These are phyloP conservation scores for Pseudomyrmex pallidus DNA, from an alignment of 1,140 invertebrate species.

Conservation along the genomic window DNA sequence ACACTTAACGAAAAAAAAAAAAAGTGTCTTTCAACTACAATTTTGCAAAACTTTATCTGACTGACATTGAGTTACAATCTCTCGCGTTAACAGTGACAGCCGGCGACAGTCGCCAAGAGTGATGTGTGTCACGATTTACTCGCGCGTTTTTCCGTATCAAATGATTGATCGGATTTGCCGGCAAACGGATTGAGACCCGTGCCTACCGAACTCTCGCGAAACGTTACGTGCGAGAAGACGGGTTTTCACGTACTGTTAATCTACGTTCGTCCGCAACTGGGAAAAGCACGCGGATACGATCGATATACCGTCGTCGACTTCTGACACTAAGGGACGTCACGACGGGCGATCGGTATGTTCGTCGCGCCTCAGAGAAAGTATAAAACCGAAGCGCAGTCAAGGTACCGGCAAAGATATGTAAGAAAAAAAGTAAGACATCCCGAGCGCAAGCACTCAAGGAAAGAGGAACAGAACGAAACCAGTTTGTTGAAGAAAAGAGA, in stretches of 20 bases:
- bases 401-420: constrained; percentile 58
- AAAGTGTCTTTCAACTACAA: not conserved
- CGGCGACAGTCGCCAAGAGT: not conserved
- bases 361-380: constrained; percentile 61
- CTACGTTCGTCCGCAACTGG: not conserved
- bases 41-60: constrained; percentile 16
- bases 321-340: constrained; percentile 35
- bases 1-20: not conserved
- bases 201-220: not conserved
- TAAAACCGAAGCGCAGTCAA: constrained; percentile 42
- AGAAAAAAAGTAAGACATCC: constrained; percentile 56
- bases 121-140: not conserved
- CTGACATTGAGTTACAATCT: constrained; percentile 8
- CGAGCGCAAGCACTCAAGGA: not conserved
- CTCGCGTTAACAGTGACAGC: constrained; percentile 11
- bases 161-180: not conserved
- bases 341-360: constrained; percentile 54
- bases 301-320: constrained; percentile 26
- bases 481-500: constrained; percentile 52
- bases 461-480: constrained; percentile 64
- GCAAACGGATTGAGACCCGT: not conserved
- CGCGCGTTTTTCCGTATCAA: not conserved
- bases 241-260: constrained; percentile 26
- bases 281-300: constrained; percentile 43
- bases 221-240: constrained; percentile 34